phyloP scores from a whole-genome alignment of 1,140 invertebrate species.

The Rhopalosiphum padi region DNA sequence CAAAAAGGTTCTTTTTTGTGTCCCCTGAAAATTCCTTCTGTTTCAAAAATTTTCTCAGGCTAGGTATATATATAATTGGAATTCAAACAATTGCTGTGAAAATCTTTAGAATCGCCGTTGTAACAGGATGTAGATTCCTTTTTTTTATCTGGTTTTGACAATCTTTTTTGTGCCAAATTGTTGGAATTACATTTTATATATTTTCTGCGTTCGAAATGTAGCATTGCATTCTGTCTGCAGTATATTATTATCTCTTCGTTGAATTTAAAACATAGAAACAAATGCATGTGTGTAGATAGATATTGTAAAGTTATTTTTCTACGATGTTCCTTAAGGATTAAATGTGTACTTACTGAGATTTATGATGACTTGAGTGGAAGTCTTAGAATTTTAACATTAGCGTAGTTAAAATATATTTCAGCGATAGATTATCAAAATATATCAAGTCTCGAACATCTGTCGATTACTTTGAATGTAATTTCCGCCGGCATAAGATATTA shows the following conservation, averaged over 20 bases:
- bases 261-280: neutral
- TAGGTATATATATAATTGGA: slow-evolving; percentile 33
- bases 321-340: neutral
- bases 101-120: neutral
- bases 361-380: neutral
- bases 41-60: slow-evolving; percentile 36
- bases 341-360: neutral
- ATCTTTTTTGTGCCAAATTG: neutral
- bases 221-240: neutral
- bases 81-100: neutral
- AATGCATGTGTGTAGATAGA: neutral
- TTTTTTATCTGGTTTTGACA: neutral
- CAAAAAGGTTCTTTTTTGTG: slow-evolving; percentile 16
- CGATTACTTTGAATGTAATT: neutral
- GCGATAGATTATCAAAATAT: neutral
- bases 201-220: neutral
- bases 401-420: neutral
- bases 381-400: neutral
- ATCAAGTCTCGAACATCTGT: neutral
- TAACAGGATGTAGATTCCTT: neutral
- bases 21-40: neutral
- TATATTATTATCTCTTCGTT: neutral
- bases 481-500: neutral
- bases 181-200: neutral
- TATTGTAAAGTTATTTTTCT: neutral